Percentiles rank a stretch among this genome's conserved stretches.
These are phyloP conservation scores for Xylota segnis DNA, from an alignment of 2,888 invertebrate genomes.

Conservation along the genomic window DNA sequence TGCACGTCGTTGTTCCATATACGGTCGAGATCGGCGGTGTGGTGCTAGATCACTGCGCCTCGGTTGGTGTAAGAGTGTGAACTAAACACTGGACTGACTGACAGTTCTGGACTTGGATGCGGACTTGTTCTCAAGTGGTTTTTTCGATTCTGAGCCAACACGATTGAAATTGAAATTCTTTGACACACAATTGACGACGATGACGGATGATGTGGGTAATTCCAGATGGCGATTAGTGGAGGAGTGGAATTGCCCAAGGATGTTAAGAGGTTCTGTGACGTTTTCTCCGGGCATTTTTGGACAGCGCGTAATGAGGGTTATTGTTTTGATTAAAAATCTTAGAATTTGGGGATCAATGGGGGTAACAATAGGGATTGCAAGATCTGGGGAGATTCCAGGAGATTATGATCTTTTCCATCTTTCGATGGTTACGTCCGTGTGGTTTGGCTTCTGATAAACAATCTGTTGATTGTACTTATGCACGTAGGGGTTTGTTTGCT, in stretches of 20 bases:
- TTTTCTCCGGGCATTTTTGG: constrained; percentile 39
- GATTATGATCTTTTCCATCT: constrained; percentile 1
- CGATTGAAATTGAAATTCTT: constrained; percentile 53
- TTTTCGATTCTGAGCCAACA: constrained; percentile 35
- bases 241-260: constrained; percentile 73
- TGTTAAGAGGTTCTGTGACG: constrained; percentile 45
- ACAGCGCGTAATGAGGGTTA: constrained; percentile 43
- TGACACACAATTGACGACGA: constrained; percentile 32
- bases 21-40: constrained; percentile 32
- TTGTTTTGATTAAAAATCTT: constrained; percentile 19
- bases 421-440: background rate
- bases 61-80: constrained; percentile 29
- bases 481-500: no score
- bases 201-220: constrained; percentile 73
- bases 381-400: background rate
- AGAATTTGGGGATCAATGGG: background rate
- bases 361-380: constrained; percentile 8
- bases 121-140: constrained; percentile 67
- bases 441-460: background rate
- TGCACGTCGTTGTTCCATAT: constrained; percentile 55
- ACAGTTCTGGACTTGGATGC: constrained; percentile 57
- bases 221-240: constrained; percentile 45
- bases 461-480: background rate
- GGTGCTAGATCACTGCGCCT: background rate
- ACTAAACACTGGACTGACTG: constrained; percentile 1